phyloP scores from a whole-genome alignment of 2,797 vertebrate species.

The Nyctibius grandis region DNA sequence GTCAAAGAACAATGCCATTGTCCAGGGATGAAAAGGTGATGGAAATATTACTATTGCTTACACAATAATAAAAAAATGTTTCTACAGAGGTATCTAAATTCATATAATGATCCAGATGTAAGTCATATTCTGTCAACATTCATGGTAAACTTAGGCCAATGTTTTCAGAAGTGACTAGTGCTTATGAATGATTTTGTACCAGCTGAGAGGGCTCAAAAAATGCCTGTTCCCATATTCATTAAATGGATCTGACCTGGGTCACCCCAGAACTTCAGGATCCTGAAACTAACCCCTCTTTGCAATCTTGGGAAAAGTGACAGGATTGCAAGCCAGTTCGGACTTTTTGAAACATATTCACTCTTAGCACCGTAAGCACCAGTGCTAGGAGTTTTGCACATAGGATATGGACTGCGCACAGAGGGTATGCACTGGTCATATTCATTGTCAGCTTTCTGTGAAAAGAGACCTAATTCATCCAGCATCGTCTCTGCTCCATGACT shows the following conservation, averaged over 20 bases:
- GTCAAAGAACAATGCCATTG: neutral
- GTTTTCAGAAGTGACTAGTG: neutral
- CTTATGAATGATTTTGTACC: neutral
- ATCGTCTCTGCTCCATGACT: accelerated
- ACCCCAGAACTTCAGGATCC: neutral
- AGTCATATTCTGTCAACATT: neutral
- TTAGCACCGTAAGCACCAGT: neutral
- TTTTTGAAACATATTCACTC: neutral
- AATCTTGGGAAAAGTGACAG: neutral
- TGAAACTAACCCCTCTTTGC: neutral
- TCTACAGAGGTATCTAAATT: neutral
- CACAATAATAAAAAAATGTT: neutral
- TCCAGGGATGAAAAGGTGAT: neutral
- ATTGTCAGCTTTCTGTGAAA: neutral
- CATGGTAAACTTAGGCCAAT: neutral
- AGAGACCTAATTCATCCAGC: neutral
- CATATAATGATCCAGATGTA: neutral
- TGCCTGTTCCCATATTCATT: neutral
- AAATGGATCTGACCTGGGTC: neutral
- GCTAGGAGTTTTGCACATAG: neutral
- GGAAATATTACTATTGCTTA: neutral
- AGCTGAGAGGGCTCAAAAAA: neutral
- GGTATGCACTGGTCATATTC: neutral
- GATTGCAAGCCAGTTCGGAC: neutral
- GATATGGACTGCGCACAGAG: neutral